These are phyloP conservation scores for Colletes gigas DNA, from an alignment of 1,140 invertebrate genomes.

Conservation along the genomic window DNA sequence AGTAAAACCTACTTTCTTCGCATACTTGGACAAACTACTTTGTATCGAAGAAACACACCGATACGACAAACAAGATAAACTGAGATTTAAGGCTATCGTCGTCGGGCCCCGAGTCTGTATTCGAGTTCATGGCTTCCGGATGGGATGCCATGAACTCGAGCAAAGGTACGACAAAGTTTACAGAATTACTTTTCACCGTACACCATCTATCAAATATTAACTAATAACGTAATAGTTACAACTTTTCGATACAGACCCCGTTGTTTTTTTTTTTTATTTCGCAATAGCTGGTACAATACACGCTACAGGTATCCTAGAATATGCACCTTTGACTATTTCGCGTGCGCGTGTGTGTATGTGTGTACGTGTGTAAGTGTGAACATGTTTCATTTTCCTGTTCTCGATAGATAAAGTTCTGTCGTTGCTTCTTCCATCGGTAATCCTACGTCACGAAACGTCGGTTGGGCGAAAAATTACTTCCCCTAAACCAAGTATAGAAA, in stretches of 20 bases:
- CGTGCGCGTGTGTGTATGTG: neutral
- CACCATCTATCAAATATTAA: neutral
- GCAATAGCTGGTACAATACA: neutral
- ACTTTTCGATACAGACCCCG: neutral
- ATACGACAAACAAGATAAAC: neutral
- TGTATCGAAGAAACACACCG: neutral
- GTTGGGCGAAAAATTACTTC: neutral
- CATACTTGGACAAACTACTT: constrained; percentile 27
- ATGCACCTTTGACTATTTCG: neutral
- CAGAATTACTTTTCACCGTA: neutral
- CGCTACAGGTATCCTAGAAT: neutral
- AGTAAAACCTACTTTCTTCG: constrained; percentile 17
- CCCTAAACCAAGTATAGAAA: constrained; percentile 12
- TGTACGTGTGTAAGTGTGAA: neutral
- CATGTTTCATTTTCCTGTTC: neutral
- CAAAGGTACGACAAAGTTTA: neutral
- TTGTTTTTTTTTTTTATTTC: neutral
- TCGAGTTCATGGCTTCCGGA: no score
- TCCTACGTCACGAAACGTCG: neutral
- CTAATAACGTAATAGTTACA: neutral
- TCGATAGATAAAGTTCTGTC: neutral
- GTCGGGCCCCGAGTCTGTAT: no score
- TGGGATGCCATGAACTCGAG: no score
- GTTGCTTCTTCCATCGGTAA: neutral
- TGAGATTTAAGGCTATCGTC: no score